Evolutionary conservation across 92 coral and sea anemone genomes (phyloP).

Genomic region (Micromussa lordhowensis): DNA sequence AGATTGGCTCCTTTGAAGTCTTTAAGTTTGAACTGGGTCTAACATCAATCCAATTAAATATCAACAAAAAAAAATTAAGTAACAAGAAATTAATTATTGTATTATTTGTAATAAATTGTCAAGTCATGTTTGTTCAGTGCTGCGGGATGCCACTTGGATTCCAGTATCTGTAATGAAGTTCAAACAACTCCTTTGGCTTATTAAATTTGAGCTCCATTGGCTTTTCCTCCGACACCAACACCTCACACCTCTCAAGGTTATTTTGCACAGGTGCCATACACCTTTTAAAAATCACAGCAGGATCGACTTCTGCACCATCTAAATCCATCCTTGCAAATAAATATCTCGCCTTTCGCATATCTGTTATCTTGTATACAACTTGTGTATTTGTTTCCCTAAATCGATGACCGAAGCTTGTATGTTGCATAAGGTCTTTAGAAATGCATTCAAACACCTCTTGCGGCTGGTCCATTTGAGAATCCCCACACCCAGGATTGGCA

Average conservation of each 20-base stretch:
- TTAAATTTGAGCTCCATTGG: slow-evolving; percentile 44
- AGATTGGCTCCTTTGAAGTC: no score
- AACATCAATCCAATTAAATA: no score
- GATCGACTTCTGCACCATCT: background rate
- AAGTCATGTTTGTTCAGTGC: slow-evolving; percentile 17
- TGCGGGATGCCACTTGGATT: slow-evolving; percentile 57
- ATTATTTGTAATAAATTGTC: no score
- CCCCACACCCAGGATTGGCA: slow-evolving; percentile 65
- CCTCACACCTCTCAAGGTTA: slow-evolving; percentile 28
- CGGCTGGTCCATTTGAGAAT: slow-evolving; percentile 64
- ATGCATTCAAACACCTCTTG: slow-evolving; percentile 59
- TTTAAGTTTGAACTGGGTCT: no score
- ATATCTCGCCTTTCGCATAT: slow-evolving; percentile 45
- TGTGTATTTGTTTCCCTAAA: slow-evolving; percentile 57
- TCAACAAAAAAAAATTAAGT: no score
- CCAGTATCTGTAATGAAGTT: slow-evolving; percentile 68
- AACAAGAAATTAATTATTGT: no score
- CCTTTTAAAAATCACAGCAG: background rate
- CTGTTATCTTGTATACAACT: slow-evolving; percentile 9
- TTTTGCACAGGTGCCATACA: background rate
- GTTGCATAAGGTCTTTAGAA: slow-evolving; percentile 55
- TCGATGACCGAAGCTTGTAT: slow-evolving; percentile 55
- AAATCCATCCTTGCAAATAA: slow-evolving; percentile 34
- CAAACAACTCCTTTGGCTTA: slow-evolving; percentile 55
- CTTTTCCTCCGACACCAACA: slow-evolving; percentile 47